A percentile compares a stretch with the other conserved stretches of the same genome.
Evolutionary conservation across 1,140 invertebrate species (phyloP).

Genomic region (Euborellia annulipes): DNA sequence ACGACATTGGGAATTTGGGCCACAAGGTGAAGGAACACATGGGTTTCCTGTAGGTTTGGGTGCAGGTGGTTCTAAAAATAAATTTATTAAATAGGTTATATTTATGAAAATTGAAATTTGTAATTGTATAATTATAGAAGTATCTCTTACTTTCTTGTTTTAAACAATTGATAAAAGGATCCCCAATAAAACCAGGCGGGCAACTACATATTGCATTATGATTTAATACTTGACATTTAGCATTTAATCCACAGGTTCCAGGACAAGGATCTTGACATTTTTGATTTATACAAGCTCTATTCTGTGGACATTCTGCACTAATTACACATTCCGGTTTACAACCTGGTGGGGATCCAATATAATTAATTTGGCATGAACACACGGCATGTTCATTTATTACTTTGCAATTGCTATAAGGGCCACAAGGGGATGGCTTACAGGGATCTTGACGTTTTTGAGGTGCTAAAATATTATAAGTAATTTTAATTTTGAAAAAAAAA

Average conservation of each 20-base stretch:
- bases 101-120: too few relatives aligned
- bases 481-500: neutral
- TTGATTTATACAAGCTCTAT: slow-evolving; percentile 22
- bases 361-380: slow-evolving; percentile 25
- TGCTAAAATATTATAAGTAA: neutral
- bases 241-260: slow-evolving; percentile 14
- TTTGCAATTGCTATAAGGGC: slow-evolving; percentile 21
- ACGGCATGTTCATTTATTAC: slow-evolving; percentile 17
- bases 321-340: slow-evolving; percentile 17
- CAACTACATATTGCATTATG: slow-evolving; percentile 25
- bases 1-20: slow-evolving; percentile 25
- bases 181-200: slow-evolving; percentile 24
- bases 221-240: slow-evolving; percentile 20
- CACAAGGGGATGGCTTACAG: slow-evolving; percentile 23
- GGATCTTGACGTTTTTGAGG: slow-evolving; percentile 13
- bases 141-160: slow-evolving; percentile 8
- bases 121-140: too few relatives aligned
- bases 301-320: slow-evolving; percentile 23
- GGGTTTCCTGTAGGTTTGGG: slow-evolving; percentile 14
- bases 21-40: slow-evolving; percentile 28
- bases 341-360: slow-evolving; percentile 20
- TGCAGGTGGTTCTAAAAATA: slow-evolving; percentile 14
- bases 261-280: slow-evolving; percentile 24
- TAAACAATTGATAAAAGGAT: slow-evolving; percentile 21
- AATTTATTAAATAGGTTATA: too few relatives aligned